These are phyloP conservation scores for Podotricha telesiphe DNA, from an alignment of 2,888 invertebrate genomes.

Conservation along the genomic window DNA sequence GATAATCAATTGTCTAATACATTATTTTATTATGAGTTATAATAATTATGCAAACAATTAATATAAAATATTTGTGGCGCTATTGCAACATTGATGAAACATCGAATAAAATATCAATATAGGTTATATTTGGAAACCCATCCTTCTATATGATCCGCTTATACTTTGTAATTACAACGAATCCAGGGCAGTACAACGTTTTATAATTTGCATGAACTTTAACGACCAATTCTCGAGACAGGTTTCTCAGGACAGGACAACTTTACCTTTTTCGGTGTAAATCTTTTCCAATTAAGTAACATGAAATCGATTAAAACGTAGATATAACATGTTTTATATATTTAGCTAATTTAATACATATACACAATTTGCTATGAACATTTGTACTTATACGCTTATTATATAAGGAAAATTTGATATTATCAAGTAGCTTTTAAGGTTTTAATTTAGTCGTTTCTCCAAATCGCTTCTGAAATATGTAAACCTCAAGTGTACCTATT, in stretches of 20 bases:
- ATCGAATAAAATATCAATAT: no score
- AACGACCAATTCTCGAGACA: constrained; percentile 38
- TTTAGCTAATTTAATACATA: not conserved
- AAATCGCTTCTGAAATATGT: constrained; percentile 32
- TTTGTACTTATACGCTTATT: not conserved
- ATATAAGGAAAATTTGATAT: not conserved
- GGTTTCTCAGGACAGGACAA: constrained; percentile 36
- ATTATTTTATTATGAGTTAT: no score
- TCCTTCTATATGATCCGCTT: constrained; percentile 42
- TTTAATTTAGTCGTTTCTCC: constrained; percentile 18
- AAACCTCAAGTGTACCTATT: constrained; percentile 23
- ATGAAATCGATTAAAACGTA: constrained; percentile 25
- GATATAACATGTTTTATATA: not conserved
- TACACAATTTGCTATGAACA: not conserved
- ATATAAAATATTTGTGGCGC: no score
- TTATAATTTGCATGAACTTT: constrained; percentile 39
- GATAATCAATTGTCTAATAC: no score
- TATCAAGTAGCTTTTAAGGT: not conserved
- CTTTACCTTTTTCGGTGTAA: constrained; percentile 37
- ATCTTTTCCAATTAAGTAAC: constrained; percentile 26
- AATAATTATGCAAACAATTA: not conserved
- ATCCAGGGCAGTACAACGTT: constrained; percentile 62
- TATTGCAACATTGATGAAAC: no score
- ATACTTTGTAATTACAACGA: constrained; percentile 62
- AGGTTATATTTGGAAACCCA: constrained; percentile 21